These are phyloP conservation scores for Digitonthophagus gazella DNA, from an alignment of 2,888 invertebrate genomes.

Conservation along the genomic window DNA sequence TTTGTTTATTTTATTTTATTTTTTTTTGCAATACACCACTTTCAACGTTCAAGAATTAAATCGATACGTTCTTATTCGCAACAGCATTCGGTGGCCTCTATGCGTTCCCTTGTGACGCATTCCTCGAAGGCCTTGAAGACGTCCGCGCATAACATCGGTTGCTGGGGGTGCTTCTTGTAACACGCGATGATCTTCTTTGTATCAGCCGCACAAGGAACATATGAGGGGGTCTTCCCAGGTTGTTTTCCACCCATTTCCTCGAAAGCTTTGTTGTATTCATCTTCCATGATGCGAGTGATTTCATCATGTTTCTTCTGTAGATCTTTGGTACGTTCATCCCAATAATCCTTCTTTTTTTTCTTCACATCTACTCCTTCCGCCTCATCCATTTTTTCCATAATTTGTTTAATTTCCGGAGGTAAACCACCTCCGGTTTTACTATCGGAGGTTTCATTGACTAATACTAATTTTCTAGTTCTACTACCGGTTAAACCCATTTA, in stretches of 20 bases:
- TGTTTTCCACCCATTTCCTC: background rate
- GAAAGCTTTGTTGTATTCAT: background rate
- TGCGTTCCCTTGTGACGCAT: background rate
- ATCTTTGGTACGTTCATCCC: background rate
- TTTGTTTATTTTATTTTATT: background rate
- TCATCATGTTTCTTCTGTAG: background rate
- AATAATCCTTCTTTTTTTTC: background rate
- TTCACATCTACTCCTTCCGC: background rate
- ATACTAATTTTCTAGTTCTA: slow-evolving; percentile 1
- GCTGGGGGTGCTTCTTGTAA: background rate
- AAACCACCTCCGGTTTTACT: background rate
- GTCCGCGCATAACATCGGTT: slow-evolving; percentile 10
- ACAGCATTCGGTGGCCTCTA: background rate
- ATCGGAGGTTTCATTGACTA: background rate
- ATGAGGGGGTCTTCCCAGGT: background rate
- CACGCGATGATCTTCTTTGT: slow-evolving; percentile 8
- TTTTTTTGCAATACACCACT: too few relatives aligned
- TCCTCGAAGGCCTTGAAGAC: slow-evolving; percentile 3
- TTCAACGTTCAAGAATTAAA: background rate
- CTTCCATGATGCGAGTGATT: background rate
- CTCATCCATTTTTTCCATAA: slow-evolving; percentile 2
- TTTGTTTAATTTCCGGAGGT: background rate
- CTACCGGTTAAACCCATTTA: slow-evolving; percentile 9
- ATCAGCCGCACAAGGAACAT: background rate
- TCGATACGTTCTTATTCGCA: background rate